Base-by-base conservation (phyloP, 2,113 vertebrate species). In the Semicossyphus pulcher region DNA sequence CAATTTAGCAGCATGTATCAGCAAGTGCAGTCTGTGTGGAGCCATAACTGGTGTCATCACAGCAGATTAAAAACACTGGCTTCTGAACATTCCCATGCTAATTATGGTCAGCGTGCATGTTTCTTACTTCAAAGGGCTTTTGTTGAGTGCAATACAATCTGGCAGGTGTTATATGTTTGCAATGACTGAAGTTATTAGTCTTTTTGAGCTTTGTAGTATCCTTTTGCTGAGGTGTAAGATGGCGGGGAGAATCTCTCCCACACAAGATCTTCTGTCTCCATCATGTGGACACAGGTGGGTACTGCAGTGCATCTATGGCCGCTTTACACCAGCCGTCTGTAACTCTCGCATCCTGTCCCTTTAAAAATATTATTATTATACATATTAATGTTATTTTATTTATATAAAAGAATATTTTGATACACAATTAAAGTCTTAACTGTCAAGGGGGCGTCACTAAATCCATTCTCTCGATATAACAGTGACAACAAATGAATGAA, bases 241-340 rank as follows among this genome's bases (percentile, higher is more conserved):
- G 80, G 86, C 51, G 81, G 66, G 58, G 20, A 34, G 8, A 32
- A 3, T 21, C 18, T n/a, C 23, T 54, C 32, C 47, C 31, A 86
- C 26, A 11, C 25, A 36, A 89, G 66, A 87, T 87, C 83, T 71
- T 72, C 75, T 80, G 86, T 78, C 65, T 28, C 91, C 91, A 91
- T 83, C 90, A 67, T 79, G 90, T 90, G 92, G 90, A 71, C 7
- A 56, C 1, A 20, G 20, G 0, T 0, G 9, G 54, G 66, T 73
- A 92, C 74, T 93, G 79, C 86, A 91, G 53, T 2, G 5, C 4
- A 31, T 25, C 42, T 32, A 11, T 15, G 0, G 16, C 2, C 28
- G 15, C 7, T 36, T 28, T n/a, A 77, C 3, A 28, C 4, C 0
- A n/a, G 2, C 34, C 3, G 28, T 20, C 44, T 47, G 18, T 51